Evolutionary conservation across 1,140 invertebrate species (phyloP).

Genomic region (Limonius californicus): DNA sequence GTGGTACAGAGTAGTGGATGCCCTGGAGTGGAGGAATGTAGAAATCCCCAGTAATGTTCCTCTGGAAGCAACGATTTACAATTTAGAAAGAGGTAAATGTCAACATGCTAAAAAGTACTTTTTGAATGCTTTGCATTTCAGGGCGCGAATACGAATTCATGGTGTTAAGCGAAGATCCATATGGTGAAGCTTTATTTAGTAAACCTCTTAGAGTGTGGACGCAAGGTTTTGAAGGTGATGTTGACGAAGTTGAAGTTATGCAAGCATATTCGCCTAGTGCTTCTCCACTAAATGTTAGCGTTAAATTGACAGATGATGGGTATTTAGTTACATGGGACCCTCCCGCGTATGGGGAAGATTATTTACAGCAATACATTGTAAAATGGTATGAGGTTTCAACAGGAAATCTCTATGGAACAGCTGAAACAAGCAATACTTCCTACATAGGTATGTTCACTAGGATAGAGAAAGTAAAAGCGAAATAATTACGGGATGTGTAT

Average conservation of each 20-base stretch:
- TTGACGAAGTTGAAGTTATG: slow-evolving; percentile 9
- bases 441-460: slow-evolving; percentile 49
- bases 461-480: too few relatives aligned
- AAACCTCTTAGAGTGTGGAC: slow-evolving; percentile 76
- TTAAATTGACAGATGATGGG: slow-evolving; percentile 58
- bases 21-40: slow-evolving; percentile 74
- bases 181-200: slow-evolving; percentile 87
- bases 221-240: slow-evolving; percentile 43
- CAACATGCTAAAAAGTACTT: background rate
- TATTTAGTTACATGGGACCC: slow-evolving; percentile 70
- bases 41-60: slow-evolving; percentile 63
- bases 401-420: slow-evolving; percentile 55
- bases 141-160: slow-evolving; percentile 86
- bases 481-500: too few relatives aligned
- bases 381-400: slow-evolving; percentile 59
- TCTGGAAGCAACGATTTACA: slow-evolving; percentile 74
- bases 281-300: slow-evolving; percentile 63
- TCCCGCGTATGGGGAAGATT: slow-evolving; percentile 56
- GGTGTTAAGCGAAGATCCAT: slow-evolving; percentile 81
- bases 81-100: slow-evolving; percentile 62
- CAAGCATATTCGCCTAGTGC: slow-evolving; percentile 49
- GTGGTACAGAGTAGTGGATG: slow-evolving; percentile 72
- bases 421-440: slow-evolving; percentile 60
- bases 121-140: slow-evolving; percentile 41
- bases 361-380: slow-evolving; percentile 57